A percentile compares a stretch with the other conserved stretches of the same genome.
Conservation (phyloP, 1,140 invertebrate genomes). For the Pteromalus puparum region DNA sequence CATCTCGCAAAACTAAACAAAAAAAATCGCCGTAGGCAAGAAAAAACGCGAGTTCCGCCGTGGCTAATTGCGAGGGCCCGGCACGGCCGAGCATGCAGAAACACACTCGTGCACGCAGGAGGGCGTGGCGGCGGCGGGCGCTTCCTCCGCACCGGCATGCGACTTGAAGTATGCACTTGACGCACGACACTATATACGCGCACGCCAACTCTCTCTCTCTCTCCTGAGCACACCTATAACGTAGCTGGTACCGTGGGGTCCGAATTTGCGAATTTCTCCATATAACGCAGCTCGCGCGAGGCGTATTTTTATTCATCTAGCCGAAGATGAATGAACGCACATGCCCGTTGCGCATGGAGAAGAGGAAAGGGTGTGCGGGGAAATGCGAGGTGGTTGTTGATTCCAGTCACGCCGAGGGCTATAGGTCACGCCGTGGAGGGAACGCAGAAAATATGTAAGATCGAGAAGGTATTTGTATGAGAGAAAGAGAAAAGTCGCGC, state of each 20-base stretch:
- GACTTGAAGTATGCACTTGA: slow-evolving; percentile 48
- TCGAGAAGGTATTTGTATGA: not conserved
- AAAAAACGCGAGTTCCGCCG: not conserved
- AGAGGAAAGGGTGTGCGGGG: not conserved
- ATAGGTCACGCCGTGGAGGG: not conserved
- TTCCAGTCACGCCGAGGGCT: not conserved
- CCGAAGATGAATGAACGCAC: not conserved
- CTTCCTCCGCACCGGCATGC: slow-evolving; percentile 13
- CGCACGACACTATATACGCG: slow-evolving; percentile 32
- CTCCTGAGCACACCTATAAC: not conserved
- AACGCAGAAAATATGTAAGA: slow-evolving; percentile 26
- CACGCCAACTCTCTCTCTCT: not conserved
- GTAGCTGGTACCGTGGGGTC: not conserved
- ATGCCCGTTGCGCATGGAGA: not conserved
- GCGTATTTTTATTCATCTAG: not conserved
- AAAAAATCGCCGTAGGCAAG: not conserved
- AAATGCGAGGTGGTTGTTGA: not conserved
- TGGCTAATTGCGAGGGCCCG: slow-evolving; percentile 3
- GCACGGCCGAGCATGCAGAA: not conserved
- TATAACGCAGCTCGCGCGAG: not conserved
- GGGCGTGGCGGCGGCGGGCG: slow-evolving; percentile 2
- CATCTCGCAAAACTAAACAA: not conserved
- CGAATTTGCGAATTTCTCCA: not conserved
- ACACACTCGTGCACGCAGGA: not conserved
- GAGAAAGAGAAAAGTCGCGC: not conserved